A percentile compares a stretch with the other conserved stretches of the same genome.
Conservation (phyloP, 2,888 invertebrate species). For the Steinernema carpocapsae region DNA sequence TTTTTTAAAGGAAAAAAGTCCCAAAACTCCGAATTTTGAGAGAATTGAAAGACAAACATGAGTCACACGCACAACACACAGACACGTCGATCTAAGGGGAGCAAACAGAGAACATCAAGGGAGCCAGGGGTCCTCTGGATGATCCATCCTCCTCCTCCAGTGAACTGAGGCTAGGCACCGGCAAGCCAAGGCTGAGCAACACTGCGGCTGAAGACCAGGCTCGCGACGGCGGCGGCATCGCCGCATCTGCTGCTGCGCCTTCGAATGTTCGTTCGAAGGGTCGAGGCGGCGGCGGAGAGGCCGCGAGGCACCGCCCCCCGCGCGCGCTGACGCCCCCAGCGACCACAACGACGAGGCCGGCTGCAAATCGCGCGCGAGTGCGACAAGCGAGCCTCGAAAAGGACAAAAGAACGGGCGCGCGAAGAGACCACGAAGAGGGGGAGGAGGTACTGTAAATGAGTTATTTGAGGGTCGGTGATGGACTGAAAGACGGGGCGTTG, state of each 20-base stretch:
- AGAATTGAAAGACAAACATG: too few relatives aligned
- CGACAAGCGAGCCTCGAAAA: not conserved
- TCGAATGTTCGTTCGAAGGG: not conserved
- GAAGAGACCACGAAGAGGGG: not conserved
- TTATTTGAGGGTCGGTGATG: not conserved
- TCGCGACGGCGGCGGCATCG: conserved; percentile 32
- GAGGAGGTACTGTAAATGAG: not conserved
- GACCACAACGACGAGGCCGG: not conserved
- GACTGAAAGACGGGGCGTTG: not conserved
- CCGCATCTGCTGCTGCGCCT: conserved; percentile 2
- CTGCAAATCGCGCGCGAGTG: conserved; percentile 20
- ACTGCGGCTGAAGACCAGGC: not conserved
- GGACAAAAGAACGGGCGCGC: not conserved
- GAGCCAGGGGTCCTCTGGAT: too few relatives aligned
- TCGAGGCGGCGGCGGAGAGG: not conserved
- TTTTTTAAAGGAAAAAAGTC: not conserved
- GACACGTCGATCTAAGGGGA: too few relatives aligned
- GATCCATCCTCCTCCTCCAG: not conserved
- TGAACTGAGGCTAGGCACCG: not conserved
- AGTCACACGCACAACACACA: too few relatives aligned
- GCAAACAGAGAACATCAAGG: not conserved
- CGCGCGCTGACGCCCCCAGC: not conserved
- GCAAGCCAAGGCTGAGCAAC: not conserved
- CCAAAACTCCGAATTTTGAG: too few relatives aligned
- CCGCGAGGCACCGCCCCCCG: not conserved